Conservation (phyloP, 2,797 vertebrate species). For the Takifugu rubripes region DNA sequence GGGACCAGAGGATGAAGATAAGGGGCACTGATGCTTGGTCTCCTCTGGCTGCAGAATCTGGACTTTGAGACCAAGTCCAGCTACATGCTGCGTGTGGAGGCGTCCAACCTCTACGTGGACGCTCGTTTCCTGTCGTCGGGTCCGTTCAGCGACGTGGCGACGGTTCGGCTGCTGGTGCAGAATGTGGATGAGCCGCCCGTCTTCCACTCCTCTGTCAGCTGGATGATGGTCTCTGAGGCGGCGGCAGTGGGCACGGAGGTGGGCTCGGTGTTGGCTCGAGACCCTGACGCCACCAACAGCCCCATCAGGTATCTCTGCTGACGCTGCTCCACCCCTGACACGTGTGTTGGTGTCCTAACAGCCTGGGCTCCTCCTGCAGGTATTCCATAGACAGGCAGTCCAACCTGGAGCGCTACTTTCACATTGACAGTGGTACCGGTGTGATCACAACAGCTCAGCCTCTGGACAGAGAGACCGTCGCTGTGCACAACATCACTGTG, state of each 20-base stretch:
- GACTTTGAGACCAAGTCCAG: conserved; percentile 84
- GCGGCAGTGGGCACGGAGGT: conserved; percentile 26
- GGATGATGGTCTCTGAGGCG: conserved; percentile 38
- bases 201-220: conserved; percentile 12
- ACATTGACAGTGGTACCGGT: conserved; percentile 36
- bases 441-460: conserved; percentile 21
- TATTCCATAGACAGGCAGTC: conserved; percentile 37
- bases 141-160: conserved; percentile 22
- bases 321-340: no score
- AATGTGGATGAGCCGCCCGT: conserved; percentile 34
- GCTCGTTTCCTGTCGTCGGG: conserved; percentile 18
- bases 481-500: conserved; percentile 42
- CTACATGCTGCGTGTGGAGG: conserved; percentile 28
- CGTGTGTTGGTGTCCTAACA: background rate
- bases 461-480: conserved; percentile 35
- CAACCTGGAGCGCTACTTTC: conserved; percentile 16
- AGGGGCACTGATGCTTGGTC: no score
- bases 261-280: conserved; percentile 38
- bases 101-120: conserved; percentile 36
- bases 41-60: conserved; percentile 69
- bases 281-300: conserved; percentile 27
- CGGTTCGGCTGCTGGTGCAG: conserved; percentile 34
- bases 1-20: no score
- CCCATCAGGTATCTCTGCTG: conserved; percentile 31
- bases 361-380: conserved; percentile 5